Evolutionary conservation across 2,797 vertebrate genomes (phyloP).

Genomic region (Syncerus caffer): DNA sequence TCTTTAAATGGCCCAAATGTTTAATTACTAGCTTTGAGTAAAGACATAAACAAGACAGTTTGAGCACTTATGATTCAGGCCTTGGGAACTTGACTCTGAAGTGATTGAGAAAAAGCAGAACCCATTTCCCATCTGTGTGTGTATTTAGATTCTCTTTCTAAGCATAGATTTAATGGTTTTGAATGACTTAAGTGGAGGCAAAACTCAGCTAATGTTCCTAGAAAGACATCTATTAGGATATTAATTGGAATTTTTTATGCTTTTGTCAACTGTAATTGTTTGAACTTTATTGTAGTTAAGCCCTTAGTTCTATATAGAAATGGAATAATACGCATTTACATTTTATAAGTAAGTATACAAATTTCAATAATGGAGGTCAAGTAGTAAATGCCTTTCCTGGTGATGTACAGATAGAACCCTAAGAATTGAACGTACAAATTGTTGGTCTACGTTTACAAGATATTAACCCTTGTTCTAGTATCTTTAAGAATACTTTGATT

Average conservation of each 20-base stretch:
- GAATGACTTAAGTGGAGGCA: not conserved
- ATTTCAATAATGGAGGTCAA: not conserved
- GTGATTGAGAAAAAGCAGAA: not conserved
- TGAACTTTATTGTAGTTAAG: not conserved
- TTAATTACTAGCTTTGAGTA: slow-evolving; percentile 6
- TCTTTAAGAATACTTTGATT: slow-evolving; percentile 7
- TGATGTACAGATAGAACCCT: not conserved
- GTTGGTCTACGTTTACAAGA: not conserved
- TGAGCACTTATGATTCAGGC: not conserved
- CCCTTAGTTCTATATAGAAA: not conserved
- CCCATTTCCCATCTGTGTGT: not conserved
- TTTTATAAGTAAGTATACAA: not conserved
- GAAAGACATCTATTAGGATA: not conserved
- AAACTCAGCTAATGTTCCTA: not conserved
- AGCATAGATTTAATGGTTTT: not conserved
- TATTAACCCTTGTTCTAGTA: not conserved
- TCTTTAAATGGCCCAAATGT: not conserved
- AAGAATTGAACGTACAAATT: not conserved
- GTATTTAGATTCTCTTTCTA: not conserved
- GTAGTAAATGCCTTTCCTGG: not conserved
- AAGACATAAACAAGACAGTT: not conserved
- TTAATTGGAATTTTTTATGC: not conserved
- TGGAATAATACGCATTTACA: not conserved
- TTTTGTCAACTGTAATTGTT: not conserved
- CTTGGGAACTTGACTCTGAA: not conserved